A percentile compares a stretch with the other conserved stretches of the same genome.
These are phyloP conservation scores for Aspiorhynchus laticeps DNA, from an alignment of 2,113 vertebrate species.

Conservation along the genomic window DNA sequence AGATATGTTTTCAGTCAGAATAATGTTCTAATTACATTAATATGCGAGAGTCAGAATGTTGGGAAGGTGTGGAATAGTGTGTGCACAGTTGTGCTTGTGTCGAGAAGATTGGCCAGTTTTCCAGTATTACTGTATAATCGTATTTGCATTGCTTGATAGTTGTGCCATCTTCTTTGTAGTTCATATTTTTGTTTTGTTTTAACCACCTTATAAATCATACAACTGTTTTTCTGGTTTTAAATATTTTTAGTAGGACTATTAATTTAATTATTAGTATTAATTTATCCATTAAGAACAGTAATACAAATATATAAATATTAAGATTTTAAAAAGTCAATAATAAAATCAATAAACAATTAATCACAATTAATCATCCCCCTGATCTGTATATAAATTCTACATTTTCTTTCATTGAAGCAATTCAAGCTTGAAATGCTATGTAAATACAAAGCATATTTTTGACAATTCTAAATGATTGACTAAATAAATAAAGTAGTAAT, in stretches of 20 bases:
- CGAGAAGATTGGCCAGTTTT: not conserved
- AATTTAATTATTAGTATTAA: not conserved
- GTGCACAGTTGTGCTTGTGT: not conserved
- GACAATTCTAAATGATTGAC: too few relatives aligned
- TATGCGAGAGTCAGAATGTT: not conserved
- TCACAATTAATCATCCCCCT: not conserved
- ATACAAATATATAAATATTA: too few relatives aligned
- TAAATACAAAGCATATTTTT: too few relatives aligned
- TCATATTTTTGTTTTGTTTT: not conserved
- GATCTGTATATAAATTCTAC: not conserved
- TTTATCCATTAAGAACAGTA: not conserved
- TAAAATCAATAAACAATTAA: not conserved
- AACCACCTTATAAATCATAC: not conserved
- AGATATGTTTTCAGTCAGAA: slow-evolving; percentile 67
- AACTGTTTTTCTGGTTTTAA: not conserved
- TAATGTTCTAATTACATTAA: slow-evolving; percentile 8
- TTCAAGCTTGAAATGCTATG: too few relatives aligned
- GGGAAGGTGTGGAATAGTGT: not conserved
- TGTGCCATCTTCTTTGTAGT: not conserved
- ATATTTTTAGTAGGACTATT: not conserved
- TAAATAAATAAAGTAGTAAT: too few relatives aligned
- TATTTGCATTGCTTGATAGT: not conserved
- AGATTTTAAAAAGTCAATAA: too few relatives aligned
- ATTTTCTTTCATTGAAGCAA: too few relatives aligned
- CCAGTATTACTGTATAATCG: not conserved